Percentiles rank a stretch among this genome's conserved stretches.
These are phyloP conservation scores for Anguilla pacifica DNA, from an alignment of 2,797 vertebrate species.

Conservation along the genomic window DNA sequence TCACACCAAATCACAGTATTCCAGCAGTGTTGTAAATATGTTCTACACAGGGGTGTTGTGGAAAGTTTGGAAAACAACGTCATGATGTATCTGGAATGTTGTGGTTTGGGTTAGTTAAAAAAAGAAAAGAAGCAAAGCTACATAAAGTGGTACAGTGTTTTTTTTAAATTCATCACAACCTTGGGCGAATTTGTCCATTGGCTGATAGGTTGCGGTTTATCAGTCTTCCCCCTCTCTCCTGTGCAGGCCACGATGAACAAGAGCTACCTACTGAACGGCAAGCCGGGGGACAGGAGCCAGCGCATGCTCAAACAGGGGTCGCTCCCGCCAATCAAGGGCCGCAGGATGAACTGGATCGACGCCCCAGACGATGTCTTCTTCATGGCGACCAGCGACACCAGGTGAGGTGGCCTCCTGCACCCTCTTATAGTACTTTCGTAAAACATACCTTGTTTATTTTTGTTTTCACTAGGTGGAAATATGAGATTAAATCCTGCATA, in stretches of 20 bases:
- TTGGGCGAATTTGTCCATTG: neutral
- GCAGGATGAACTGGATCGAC: slow-evolving; percentile 82
- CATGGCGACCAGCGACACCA: slow-evolving; percentile 81
- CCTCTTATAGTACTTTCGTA: neutral
- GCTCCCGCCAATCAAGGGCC: slow-evolving; percentile 36
- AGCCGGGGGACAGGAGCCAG: slow-evolving; percentile 31
- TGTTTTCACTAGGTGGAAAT: no score
- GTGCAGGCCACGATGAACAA: slow-evolving; percentile 12
- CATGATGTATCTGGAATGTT: no score
- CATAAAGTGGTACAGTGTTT: neutral
- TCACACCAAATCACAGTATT: no score
- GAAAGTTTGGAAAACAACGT: no score
- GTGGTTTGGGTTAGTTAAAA: no score
- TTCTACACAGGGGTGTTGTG: no score
- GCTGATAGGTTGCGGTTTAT: neutral
- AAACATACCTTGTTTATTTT: no score
- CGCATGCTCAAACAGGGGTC: slow-evolving; percentile 38
- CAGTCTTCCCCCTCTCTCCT: neutral
- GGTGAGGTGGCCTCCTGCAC: slow-evolving; percentile 54
- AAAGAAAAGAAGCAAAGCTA: no score
- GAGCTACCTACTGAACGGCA: slow-evolving; percentile 41
- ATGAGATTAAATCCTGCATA: no score
- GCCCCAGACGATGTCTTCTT: slow-evolving; percentile 80
- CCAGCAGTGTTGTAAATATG: no score
- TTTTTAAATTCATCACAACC: neutral